phyloP scores from a whole-genome alignment of 1,140 invertebrate species.

The Drosophila suzukii region DNA sequence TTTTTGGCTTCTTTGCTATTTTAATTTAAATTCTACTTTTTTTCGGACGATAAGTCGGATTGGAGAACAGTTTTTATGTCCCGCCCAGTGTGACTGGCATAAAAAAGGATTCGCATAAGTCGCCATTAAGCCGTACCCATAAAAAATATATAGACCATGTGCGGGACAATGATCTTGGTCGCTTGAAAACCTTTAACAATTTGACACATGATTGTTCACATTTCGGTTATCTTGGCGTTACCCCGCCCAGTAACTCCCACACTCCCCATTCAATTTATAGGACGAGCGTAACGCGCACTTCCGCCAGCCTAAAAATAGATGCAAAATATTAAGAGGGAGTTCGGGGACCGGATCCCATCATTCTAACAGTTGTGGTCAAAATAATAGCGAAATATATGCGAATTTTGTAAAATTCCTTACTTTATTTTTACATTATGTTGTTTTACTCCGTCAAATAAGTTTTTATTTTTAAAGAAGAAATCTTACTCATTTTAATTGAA shows the following conservation, averaged over 20 bases:
- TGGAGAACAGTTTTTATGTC: background rate
- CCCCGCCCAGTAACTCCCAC: conserved; percentile 6
- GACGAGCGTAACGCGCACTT: conserved; percentile 54
- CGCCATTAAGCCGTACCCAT: conserved; percentile 17
- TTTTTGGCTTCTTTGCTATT: background rate
- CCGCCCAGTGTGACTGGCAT: background rate
- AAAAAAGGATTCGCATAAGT: conserved; percentile 13
- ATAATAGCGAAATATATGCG: background rate
- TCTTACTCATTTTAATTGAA: too few relatives aligned
- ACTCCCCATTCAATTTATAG: conserved; percentile 40
- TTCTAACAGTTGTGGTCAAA: background rate
- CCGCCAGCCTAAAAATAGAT: conserved; percentile 68
- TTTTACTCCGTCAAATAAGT: too few relatives aligned
- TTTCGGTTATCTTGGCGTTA: conserved; percentile 46
- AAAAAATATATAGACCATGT: conserved; percentile 27
- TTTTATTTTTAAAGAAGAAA: too few relatives aligned
- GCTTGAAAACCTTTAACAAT: conserved; percentile 35
- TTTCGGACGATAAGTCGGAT: background rate
- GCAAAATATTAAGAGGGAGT: conserved; percentile 55
- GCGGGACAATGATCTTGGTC: conserved; percentile 20
- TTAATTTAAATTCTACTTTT: background rate
- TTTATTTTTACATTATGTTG: too few relatives aligned
- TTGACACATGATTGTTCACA: conserved; percentile 43
- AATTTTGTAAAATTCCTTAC: too few relatives aligned
- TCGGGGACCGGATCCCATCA: background rate